Base-by-base conservation (phyloP, 2,113 vertebrate genomes). In the Gallinago paraguaiae region DNA sequence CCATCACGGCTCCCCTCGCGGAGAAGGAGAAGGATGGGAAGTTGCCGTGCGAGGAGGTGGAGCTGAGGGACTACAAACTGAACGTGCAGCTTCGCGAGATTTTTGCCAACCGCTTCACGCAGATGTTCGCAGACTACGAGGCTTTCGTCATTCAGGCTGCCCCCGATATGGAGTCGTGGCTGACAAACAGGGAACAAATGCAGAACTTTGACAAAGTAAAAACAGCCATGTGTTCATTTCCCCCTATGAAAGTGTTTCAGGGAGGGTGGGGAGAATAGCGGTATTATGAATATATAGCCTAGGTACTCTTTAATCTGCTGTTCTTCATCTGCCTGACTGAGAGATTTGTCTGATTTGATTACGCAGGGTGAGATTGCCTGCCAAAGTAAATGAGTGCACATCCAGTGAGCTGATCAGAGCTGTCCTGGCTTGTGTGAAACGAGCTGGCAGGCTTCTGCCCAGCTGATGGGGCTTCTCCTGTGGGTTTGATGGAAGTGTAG, bases 161-260 rank as follows among this genome's bases (percentile, higher is more conserved):
- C 22, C 98, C 98, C 2, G 99, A 99, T 95, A 97, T 99, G 97
- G 99, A 99, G 78, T 99, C 99, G 1, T 99, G 99, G 99, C 97
- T 99, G 81, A 99, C 98, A 87, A 99, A 99, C 97, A 98, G 99
- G 71, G 99, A 99, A 78, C 99, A 99, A 93, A 99, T 98, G 96
- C 98, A 99, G 76, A 99, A 98, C 97, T 99, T 99, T 93, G 99
- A 99, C 98, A 99, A 99, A 99, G 99, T 99, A 98, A 97, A 95
- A 72, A 94, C 28, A 95, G 30, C 61, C 9, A 0, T n/a, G 8
- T 23, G 12, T 84, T 95, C 3, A 0, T 88, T 46, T 94, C 69
- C 39, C 28, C 23, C 22, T 24, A 27, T 77, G 25, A 28, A 82
- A 51, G 50, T 67, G 39, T 17, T 69, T 83, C 30, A 14, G 45